phyloP scores from a whole-genome alignment of 1,140 invertebrate species.

The Tetragonula clypearis region DNA sequence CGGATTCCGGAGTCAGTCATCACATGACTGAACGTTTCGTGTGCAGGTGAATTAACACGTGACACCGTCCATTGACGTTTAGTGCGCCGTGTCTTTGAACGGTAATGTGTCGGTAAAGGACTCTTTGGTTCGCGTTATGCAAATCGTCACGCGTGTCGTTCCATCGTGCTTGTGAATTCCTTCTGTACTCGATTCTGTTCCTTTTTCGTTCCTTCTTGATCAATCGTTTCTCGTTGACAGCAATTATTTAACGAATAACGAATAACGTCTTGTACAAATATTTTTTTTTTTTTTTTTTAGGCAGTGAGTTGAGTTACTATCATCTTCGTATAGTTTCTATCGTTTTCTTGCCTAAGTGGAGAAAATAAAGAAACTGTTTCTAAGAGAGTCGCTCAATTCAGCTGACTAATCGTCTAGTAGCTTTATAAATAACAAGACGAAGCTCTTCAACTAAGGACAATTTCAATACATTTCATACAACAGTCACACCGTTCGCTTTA shows the following conservation, averaged over 20 bases:
- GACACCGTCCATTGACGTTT: slow-evolving; percentile 15
- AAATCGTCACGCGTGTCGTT: neutral
- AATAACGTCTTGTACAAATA: too few relatives aligned
- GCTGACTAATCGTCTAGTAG: neutral
- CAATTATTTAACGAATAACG: too few relatives aligned
- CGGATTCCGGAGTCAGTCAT: neutral
- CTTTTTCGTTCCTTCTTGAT: neutral
- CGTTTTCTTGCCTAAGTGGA: too few relatives aligned
- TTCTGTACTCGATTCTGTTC: neutral
- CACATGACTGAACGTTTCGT: slow-evolving; percentile 11
- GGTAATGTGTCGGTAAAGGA: neutral
- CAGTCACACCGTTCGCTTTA: too few relatives aligned
- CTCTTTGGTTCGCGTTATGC: neutral
- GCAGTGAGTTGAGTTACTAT: too few relatives aligned
- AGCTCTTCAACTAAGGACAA: too few relatives aligned
- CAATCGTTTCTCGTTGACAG: neutral
- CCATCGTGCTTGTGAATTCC: neutral
- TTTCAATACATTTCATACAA: too few relatives aligned
- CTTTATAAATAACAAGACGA: neutral
- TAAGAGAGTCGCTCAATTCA: neutral
- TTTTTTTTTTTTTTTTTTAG: too few relatives aligned
- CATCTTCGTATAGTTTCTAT: too few relatives aligned
- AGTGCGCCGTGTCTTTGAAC: neutral
- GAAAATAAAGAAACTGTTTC: neutral
- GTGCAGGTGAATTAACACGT: slow-evolving; percentile 19